Evolutionary conservation across 1,140 invertebrate species (phyloP).

Genomic region (Bemisia tabaci): DNA sequence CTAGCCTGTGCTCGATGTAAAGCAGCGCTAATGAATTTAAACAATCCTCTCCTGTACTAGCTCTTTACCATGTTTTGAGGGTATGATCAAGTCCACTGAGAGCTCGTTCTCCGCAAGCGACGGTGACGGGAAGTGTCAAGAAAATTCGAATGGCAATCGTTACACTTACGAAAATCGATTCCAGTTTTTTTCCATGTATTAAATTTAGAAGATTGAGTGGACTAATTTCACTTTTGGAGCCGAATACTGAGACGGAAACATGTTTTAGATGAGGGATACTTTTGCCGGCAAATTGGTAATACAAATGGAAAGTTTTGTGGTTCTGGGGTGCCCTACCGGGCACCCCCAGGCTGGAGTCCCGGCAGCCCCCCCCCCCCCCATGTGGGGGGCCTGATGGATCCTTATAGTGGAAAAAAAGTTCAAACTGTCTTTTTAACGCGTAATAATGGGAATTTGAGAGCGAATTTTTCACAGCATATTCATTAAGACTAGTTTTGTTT

Average conservation of each 20-base stretch:
- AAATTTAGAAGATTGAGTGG: slow-evolving; percentile 4
- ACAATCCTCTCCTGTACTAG: slow-evolving; percentile 14
- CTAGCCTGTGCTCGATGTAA: no score
- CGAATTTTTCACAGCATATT: no score
- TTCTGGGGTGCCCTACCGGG: no score
- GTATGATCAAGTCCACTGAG: slow-evolving; percentile 25
- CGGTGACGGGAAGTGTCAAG: slow-evolving; percentile 21
- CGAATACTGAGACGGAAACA: slow-evolving; percentile 1
- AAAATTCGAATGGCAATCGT: slow-evolving; percentile 1
- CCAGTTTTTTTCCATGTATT: slow-evolving; percentile 8
- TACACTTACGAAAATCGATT: slow-evolving; percentile 8
- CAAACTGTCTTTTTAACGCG: no score
- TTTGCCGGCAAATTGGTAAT: no score
- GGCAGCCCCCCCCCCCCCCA: no score
- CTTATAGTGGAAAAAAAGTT: no score
- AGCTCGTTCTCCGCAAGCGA: slow-evolving; percentile 23
- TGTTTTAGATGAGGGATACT: slow-evolving; percentile 6
- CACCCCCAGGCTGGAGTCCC: no score
- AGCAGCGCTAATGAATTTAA: slow-evolving; percentile 3
- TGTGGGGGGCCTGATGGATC: no score
- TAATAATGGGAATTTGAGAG: no score
- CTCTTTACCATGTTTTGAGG: slow-evolving; percentile 26
- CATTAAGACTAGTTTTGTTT: no score
- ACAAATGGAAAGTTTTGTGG: no score
- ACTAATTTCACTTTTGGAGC: slow-evolving; percentile 6